Evolutionary conservation across 2,888 invertebrate genomes (phyloP).

Genomic region (Synergus itoensis): DNA sequence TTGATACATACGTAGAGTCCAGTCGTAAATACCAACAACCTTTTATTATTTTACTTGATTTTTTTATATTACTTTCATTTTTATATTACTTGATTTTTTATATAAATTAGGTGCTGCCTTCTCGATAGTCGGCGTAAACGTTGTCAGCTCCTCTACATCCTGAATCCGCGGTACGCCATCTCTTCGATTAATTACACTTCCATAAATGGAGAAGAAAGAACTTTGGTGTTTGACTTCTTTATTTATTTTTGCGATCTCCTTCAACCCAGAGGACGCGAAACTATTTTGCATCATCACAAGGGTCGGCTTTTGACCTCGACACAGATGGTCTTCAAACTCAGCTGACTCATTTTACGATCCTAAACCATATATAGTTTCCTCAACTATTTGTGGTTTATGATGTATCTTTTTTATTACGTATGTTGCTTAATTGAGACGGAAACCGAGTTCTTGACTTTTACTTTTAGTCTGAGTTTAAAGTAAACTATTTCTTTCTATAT

Average conservation of each 20-base stretch:
- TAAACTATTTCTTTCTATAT: not conserved
- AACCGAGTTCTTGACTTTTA: not conserved
- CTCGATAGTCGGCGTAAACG: constrained; percentile 52
- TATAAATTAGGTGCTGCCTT: constrained; percentile 60
- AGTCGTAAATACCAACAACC: constrained; percentile 41
- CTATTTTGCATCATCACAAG: constrained; percentile 36
- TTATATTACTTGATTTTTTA: too few species aligned
- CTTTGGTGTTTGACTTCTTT: constrained; percentile 46
- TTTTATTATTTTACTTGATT: constrained; percentile 38
- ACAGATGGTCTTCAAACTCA: not conserved
- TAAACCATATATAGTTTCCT: not conserved
- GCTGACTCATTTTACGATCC: constrained; percentile 17
- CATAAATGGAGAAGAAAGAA: constrained; percentile 59
- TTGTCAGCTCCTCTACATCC: constrained; percentile 53
- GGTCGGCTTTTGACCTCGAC: not conserved
- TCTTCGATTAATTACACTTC: constrained; percentile 62
- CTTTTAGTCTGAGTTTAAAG: not conserved
- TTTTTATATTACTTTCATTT: constrained; percentile 43
- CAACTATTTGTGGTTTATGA: constrained; percentile 18
- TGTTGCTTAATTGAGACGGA: constrained; percentile 13
- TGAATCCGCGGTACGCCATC: constrained; percentile 43
- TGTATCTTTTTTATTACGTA: constrained; percentile 9
- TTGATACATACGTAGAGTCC: constrained; percentile 38
- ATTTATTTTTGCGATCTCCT: constrained; percentile 19
- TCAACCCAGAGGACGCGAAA: not conserved